Evolutionary conservation across 2,888 invertebrate species (phyloP), one percentile per base, ranked within the genome.

Genomic region (Amiota communis): DNA sequence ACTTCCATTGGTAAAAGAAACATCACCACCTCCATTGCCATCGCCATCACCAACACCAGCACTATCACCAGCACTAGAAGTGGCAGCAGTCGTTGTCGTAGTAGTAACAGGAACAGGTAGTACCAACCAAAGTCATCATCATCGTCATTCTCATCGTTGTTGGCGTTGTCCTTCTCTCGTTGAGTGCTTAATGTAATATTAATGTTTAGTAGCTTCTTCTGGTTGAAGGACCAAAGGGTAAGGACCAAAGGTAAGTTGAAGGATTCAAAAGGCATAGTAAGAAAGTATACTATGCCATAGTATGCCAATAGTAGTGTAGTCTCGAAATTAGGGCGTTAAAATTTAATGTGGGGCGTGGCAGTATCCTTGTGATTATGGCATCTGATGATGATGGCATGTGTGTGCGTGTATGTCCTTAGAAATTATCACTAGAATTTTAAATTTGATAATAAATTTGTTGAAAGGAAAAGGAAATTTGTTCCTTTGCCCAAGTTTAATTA

Each of bases 141-240:
- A 36, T 36, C 36, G 36, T 6, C 8, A 6, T 36, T 36, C 3
- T 6, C 36, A 6, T 36, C 8, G 36, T 36, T 6, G 36, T 36
- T 36, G 36, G 2, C 36, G 36, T 36, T 36, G 36, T 36, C 36
- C 36, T 36, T n/a, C 17, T 36, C 53, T 68, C 67, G 67, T 51
- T 72, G 57, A 57, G 78, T 81, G 79, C 74, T 80, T 83, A 83
- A 83, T 83, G 86, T 82, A 83, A 83, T 84, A 83, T 83, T 83
- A 83, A 83, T 83, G 83, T 83, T 36, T 85, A 84, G 82, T 84
- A 82, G 85, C 85, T 85, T 77, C 85, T 82, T 83, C 80, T 77
- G 80, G 36, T 36, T 36, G 36, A 36, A 36, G 36, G 36, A 36
- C 36, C 36, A 36, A 36, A 36, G 36, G 36, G 36, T 36, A 36